Base-by-base conservation (phyloP, 1,140 invertebrate genomes). In the Trinorchestia longiramus region DNA sequence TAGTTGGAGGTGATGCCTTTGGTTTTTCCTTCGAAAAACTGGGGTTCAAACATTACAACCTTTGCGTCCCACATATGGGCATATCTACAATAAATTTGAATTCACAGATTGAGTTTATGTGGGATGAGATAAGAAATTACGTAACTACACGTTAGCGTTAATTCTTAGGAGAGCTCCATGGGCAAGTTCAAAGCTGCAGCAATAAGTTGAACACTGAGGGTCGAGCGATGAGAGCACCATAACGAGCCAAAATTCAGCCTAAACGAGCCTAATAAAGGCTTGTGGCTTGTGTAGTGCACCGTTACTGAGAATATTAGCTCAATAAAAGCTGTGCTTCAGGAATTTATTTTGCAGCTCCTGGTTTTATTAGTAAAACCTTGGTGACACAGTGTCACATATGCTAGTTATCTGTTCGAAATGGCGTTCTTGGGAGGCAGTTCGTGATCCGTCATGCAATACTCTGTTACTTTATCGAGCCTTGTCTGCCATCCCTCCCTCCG, bases 281-380 rank as follows among this genome's bases (percentile, higher is more conserved):
- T 90, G 88, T 41, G 88, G 88, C 41, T 90, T 90, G 88, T 90
- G 88, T 90, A 90, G 88, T 90, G 88, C 88, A 90, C 88, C 88
- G 88, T 90, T 90, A 90, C 88, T 90, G 88, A 90, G 88, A 90
- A 90, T 90, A 90, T 90, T 90, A 90, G 41, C 88, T 90, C 88
- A 90, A 90, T 90, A 90, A 90, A 90, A 90, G 8, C 41, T 8
- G 88, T 90, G 88, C 88, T 90, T 17, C 41, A 42, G 88, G 88
- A 90, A 90, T 90, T 90, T 90, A 90, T 90, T 90, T 43, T 43
- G n/a, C n/a, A 90, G 41, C 88, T 4, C 15, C 88, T 43, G 88
- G 88, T 90, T 90, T 90, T 90, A 90, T 90, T 90, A 90, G 88
- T 90, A 90, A 90, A 90, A 90, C 88, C 88, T 42, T 42, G 43